Base-by-base conservation (phyloP, 2,888 invertebrate species). In the Agriopis aurantiaria region DNA sequence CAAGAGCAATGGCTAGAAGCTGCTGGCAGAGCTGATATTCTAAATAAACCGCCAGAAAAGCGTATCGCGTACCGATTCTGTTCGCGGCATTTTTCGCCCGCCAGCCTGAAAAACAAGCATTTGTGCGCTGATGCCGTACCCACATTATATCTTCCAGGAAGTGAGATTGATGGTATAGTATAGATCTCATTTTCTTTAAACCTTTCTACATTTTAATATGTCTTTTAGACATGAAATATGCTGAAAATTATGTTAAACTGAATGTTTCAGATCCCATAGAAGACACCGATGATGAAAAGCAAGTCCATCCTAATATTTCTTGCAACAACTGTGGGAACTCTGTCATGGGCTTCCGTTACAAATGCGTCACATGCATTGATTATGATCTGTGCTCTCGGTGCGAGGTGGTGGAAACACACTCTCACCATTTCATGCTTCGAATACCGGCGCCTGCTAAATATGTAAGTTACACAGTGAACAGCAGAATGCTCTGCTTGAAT, bases 381-480 rank as follows among this genome's bases (percentile, higher is more conserved):
- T 98, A 94, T 85, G 98, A 98, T 85, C 94, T 98, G 14, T 98
- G 98, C 82, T 91, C 94, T 43, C 89, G 90, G 8, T 98, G 98
- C 83, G 97, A 98, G 85, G 89, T 91, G 65, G 90, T 95, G 12
- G 95, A 96, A 59, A 85, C 95, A 43, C 98, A 98, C 88, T 81
- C 95, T 0, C 95, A 97, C 3, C 98, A 98, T 85, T 95, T 96
- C 72, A 97, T 98, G 97, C 83, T 97, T 52, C 96, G 97, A 72
- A 96, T 98, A 80, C 95, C 96, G 0, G 88, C 85, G 55, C 90
- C 90, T 5, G 72, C 88, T 52, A 88, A 90, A 12, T 91, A 86
- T 86, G 93, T 93, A 76, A 86, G 90, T 85, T 2, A 43, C 43
- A 5, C 2, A 0, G 9, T 43, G 8, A 43, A 9, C 43, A 10